Evolutionary conservation across 2,888 invertebrate genomes (phyloP).

Genomic region (Leucania comma): DNA sequence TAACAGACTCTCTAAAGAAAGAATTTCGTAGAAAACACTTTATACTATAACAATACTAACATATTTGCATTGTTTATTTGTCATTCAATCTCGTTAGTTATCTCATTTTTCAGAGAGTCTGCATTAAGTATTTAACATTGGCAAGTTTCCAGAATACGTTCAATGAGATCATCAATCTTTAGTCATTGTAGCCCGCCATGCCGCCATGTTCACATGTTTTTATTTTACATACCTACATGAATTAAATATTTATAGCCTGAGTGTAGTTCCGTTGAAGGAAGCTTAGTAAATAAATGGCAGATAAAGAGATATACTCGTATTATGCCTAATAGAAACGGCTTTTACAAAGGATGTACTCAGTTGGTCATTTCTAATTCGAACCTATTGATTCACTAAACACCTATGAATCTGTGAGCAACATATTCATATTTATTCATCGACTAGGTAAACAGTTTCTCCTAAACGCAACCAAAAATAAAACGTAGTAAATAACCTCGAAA

Average conservation of each 20-base stretch:
- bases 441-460: constrained; percentile 36
- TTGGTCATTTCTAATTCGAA: constrained; percentile 11
- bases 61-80: constrained; percentile 44
- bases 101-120: constrained; percentile 55
- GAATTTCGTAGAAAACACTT: constrained; percentile 20
- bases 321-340: constrained; percentile 4
- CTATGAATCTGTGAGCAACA: constrained; percentile 29
- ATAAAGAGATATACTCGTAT: constrained; percentile 7
- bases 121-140: constrained; percentile 44
- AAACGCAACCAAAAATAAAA: constrained; percentile 56
- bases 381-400: constrained; percentile 6
- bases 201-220: constrained; percentile 48
- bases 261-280: constrained; percentile 9
- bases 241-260: constrained; percentile 22
- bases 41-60: constrained; percentile 10
- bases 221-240: constrained; percentile 34
- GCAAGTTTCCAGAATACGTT: constrained; percentile 66
- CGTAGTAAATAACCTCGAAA: constrained; percentile 78
- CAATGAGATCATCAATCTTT: constrained; percentile 56
- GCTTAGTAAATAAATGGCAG: constrained; percentile 10
- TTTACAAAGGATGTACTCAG: background rate
- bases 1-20: background rate
- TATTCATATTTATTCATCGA: constrained; percentile 50
- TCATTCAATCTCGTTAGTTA: constrained; percentile 65
- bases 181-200: constrained; percentile 39